Percentiles rank a stretch among this genome's conserved stretches.
These are phyloP conservation scores for Melanostigma gelatinosum DNA, from an alignment of 2,113 vertebrate species.

Conservation along the genomic window DNA sequence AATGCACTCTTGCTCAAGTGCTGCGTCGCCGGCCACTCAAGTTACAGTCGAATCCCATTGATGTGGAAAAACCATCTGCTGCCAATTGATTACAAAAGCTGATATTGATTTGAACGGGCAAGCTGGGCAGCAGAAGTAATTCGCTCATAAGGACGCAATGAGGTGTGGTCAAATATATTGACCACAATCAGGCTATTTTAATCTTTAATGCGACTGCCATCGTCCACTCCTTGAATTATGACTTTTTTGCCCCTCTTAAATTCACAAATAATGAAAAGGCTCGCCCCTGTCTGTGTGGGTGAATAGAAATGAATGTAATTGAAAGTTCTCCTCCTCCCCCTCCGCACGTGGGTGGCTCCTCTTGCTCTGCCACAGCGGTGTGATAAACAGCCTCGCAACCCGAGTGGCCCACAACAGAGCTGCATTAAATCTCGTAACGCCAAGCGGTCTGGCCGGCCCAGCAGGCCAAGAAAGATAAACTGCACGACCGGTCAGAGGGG, in stretches of 20 bases:
- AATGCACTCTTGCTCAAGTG: slow-evolving; percentile 46
- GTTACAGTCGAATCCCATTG: slow-evolving; percentile 68
- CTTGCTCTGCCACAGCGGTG: slow-evolving; percentile 15
- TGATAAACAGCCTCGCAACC: slow-evolving; percentile 33
- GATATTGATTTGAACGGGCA: slow-evolving; percentile 71
- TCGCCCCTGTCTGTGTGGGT: not conserved
- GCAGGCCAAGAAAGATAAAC: slow-evolving; percentile 46
- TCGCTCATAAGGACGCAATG: slow-evolving; percentile 47
- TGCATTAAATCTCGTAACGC: slow-evolving; percentile 64
- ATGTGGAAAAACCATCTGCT: slow-evolving; percentile 69
- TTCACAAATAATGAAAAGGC: not conserved
- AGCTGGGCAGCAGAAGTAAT: slow-evolving; percentile 51
- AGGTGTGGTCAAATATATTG: slow-evolving; percentile 46
- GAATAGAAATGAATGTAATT: slow-evolving; percentile 16
- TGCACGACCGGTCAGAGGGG: slow-evolving; percentile 6
- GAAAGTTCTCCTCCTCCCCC: not conserved
- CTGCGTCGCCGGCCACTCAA: slow-evolving; percentile 38
- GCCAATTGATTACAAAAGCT: slow-evolving; percentile 72
- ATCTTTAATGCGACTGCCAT: slow-evolving; percentile 64
- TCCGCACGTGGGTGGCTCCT: not conserved
- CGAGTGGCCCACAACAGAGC: slow-evolving; percentile 15
- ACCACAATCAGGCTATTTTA: slow-evolving; percentile 58
- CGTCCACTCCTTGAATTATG: slow-evolving; percentile 10
- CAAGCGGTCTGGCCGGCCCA: slow-evolving; percentile 21
- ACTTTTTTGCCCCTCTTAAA: not conserved